These are phyloP conservation scores for Buceros bicornis DNA, from an alignment of 2,797 vertebrate genomes.

Conservation along the genomic window DNA sequence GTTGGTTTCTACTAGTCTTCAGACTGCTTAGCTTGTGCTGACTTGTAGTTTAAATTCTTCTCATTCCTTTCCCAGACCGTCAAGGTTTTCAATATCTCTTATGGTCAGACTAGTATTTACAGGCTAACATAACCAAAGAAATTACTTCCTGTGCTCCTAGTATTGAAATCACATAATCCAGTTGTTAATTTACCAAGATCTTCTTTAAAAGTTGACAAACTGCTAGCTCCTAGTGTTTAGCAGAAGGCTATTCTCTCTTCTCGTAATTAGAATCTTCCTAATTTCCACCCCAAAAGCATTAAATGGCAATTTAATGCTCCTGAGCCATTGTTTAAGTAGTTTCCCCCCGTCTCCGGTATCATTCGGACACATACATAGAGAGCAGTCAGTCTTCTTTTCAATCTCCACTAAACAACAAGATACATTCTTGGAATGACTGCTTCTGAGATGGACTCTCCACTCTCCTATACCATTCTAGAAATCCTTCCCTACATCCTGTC, in stretches of 20 bases:
- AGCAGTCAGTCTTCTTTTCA: neutral
- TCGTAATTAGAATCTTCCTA: neutral
- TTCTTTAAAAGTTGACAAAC: neutral
- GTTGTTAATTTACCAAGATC: neutral
- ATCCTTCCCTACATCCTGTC: neutral
- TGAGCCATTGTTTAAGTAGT: neutral
- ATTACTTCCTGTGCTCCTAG: neutral
- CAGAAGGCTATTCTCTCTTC: neutral
- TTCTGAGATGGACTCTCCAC: neutral
- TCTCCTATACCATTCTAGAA: neutral
- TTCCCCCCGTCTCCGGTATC: neutral
- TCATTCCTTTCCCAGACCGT: too few species aligned
- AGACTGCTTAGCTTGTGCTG: too few species aligned
- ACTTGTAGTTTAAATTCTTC: too few species aligned
- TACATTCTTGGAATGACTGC: neutral
- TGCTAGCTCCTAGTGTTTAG: neutral
- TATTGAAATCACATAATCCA: neutral
- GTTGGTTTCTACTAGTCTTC: too few species aligned
- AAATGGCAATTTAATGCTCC: neutral
- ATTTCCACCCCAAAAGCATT: neutral
- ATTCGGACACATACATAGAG: neutral
- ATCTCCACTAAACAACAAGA: neutral
- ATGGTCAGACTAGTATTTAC: too few species aligned
- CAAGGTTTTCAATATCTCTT: too few species aligned
- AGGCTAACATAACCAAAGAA: neutral